A percentile compares a stretch with the other conserved stretches of the same genome.
Evolutionary conservation across 2,888 invertebrate species (phyloP).

Genomic region (Malachius bipustulatus): DNA sequence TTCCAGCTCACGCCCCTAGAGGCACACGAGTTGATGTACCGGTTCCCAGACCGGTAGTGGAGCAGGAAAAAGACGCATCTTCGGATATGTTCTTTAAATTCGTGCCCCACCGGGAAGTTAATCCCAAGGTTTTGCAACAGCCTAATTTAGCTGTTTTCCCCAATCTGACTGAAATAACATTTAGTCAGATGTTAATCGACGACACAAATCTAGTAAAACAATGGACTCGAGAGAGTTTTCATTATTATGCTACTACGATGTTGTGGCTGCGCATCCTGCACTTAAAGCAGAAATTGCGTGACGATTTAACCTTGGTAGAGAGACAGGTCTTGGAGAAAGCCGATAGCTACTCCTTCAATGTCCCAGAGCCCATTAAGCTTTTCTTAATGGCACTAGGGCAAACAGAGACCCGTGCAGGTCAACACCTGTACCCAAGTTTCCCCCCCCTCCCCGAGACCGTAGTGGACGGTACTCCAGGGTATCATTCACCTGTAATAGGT

Average conservation of each 20-base stretch:
- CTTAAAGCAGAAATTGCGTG: not conserved
- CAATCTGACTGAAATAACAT: not conserved
- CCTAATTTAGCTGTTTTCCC: not conserved
- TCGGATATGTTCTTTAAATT: no score
- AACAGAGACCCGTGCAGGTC: conserved; percentile 1
- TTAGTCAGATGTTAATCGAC: not conserved
- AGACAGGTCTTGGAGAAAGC: not conserved
- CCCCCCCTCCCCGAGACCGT: not conserved
- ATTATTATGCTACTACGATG: not conserved
- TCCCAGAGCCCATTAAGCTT: not conserved
- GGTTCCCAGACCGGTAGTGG: no score
- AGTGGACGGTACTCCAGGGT: no score
- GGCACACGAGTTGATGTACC: no score
- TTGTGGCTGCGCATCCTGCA: not conserved
- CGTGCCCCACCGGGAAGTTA: no score
- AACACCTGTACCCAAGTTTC: not conserved
- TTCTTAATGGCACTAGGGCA: not conserved
- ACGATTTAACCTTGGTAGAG: not conserved
- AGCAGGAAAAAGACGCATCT: no score
- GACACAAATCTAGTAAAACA: not conserved
- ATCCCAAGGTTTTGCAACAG: not conserved
- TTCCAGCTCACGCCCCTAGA: no score
- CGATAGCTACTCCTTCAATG: not conserved
- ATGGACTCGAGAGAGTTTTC: not conserved
- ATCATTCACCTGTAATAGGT: no score